Base-by-base conservation (phyloP, 2,113 vertebrate species). In the Lamprotornis superbus region DNA sequence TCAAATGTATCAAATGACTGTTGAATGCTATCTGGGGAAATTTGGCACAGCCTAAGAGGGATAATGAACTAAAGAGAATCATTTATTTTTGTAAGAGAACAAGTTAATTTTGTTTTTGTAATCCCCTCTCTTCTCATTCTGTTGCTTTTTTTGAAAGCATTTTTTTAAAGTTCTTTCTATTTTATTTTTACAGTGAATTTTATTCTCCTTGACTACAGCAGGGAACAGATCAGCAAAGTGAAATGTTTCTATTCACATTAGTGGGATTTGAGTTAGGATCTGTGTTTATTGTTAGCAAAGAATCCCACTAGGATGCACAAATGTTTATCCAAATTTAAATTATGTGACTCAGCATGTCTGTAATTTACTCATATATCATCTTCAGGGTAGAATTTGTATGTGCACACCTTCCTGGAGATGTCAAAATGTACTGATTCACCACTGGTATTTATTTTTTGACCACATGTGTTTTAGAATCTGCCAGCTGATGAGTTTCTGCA, bases 1-100 rank as follows among this genome's bases (percentile, higher is more conserved):
- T 96, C 73, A 80, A 80, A 93, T 82, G 21, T 79, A 35, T 93
- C 57, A 94, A 95, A 96, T 83, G 50, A 53, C 44, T 93, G 5
- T 57, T 91, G 70, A 96, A 80, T 0, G 0, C 78, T 94, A 49
- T 82, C 84, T 93, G 39, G 33, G 39, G 55, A 83, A 87, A 92
- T 80, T 20, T 83, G 79, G 81, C 23, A 28, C n/a, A 50, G 47
- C 79, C 52, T 83, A 68, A 79, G 92, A 94, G 33, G 79, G 31
- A 65, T 92, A 65, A 87, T 89, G 57, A 84, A 71, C 76, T 81
- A 42, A 83, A 93, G 12, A 30, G 22, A 47, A 39, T 93, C 46
- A 63, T 68, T 52, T 85, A 24, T 17, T 94, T 82, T 84, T 90
- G 60, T 87, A 53, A 53, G 33, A 53, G 46, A 46, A 44, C 27